These are phyloP conservation scores for Calliphora vomitoria DNA, from an alignment of 2,888 invertebrate species.

Conservation along the genomic window DNA sequence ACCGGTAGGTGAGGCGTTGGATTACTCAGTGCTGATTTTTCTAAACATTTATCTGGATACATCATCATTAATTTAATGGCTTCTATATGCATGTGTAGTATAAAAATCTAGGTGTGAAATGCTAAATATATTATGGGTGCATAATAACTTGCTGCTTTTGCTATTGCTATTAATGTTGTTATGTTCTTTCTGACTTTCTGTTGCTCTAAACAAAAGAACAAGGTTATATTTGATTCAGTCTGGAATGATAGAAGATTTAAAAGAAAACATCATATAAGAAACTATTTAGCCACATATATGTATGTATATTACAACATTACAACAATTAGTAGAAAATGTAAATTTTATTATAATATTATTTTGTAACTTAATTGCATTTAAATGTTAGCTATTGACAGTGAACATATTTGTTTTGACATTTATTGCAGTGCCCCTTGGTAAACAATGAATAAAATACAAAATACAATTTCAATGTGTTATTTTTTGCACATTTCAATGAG, in stretches of 20 bases:
- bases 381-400: conserved; percentile 45
- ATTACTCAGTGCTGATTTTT: conserved; percentile 75
- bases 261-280: background rate
- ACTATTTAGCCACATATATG: conserved; percentile 10
- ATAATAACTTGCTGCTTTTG: conserved; percentile 24
- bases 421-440: conserved; percentile 17
- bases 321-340: conserved; percentile 53
- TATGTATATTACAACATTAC: background rate
- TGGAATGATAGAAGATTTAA: conserved; percentile 20
- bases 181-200: background rate
- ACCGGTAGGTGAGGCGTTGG: conserved; percentile 71
- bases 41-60: conserved; percentile 78
- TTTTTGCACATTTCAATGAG: background rate
- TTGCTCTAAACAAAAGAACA: background rate
- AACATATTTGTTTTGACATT: conserved; percentile 53
- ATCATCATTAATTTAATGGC: conserved; percentile 74
- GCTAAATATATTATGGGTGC: conserved; percentile 29
- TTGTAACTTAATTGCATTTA: conserved; percentile 25
- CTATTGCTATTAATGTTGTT: background rate
- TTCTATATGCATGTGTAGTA: conserved; percentile 67
- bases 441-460: conserved; percentile 25
- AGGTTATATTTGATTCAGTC: background rate
- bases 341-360: background rate
- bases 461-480: background rate
- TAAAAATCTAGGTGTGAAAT: conserved; percentile 41